Percentiles rank a stretch among this genome's conserved stretches.
These are phyloP conservation scores for Andrena hattorfiana DNA, from an alignment of 2,888 invertebrate genomes.

Conservation along the genomic window DNA sequence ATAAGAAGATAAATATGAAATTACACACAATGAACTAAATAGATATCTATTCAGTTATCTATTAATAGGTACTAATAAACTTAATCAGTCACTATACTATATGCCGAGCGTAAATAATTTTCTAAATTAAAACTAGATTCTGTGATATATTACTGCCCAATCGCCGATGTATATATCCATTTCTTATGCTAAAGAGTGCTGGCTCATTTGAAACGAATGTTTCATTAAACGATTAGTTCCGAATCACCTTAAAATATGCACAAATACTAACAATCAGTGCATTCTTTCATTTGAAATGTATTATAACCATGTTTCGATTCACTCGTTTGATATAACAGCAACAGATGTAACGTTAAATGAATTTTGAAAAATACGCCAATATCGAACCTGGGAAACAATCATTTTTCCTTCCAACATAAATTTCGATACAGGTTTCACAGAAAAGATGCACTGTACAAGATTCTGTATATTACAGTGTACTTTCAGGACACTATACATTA, in stretches of 20 bases:
- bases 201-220: not conserved
- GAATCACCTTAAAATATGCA: not conserved
- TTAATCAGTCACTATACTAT: too few species aligned
- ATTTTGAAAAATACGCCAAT: not conserved
- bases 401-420: not conserved
- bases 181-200: not conserved
- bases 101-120: not conserved
- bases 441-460: slow-evolving; percentile 12
- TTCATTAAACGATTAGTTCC: not conserved
- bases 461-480: slow-evolving; percentile 20
- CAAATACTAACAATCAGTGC: not conserved
- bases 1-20: slow-evolving; percentile 28
- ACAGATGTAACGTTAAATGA: not conserved
- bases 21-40: not conserved
- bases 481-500: not conserved
- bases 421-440: not conserved
- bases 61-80: too few species aligned
- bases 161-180: not conserved
- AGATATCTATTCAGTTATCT: not conserved
- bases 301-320: not conserved
- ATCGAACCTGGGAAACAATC: not conserved
- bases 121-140: not conserved
- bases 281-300: not conserved
- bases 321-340: not conserved
- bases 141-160: not conserved